These are phyloP conservation scores for Anthopleura sola DNA, from an alignment of 64 coral and sea anemone genomes.

Conservation along the genomic window DNA sequence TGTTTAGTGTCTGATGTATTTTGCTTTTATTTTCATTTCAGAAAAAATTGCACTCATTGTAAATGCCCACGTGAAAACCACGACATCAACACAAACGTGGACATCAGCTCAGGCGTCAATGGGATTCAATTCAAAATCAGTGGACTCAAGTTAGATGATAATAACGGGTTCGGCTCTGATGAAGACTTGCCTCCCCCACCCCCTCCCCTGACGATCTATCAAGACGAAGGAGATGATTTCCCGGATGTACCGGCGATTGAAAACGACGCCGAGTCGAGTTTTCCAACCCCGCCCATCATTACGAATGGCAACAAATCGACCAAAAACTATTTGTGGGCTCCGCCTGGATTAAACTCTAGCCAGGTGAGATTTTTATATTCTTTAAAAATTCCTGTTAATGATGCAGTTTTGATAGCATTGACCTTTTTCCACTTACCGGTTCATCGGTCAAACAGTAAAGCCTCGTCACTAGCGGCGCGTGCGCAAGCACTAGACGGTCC, in stretches of 20 bases:
- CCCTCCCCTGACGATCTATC: slow-evolving; percentile 32
- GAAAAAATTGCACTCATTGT: slow-evolving; percentile 75
- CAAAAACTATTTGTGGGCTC: slow-evolving; percentile 65
- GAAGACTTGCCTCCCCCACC: slow-evolving; percentile 71
- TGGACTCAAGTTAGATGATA: slow-evolving; percentile 58
- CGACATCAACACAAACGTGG: slow-evolving; percentile 52
- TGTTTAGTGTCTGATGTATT: not conserved
- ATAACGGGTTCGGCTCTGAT: slow-evolving; percentile 36
- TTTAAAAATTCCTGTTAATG: no score
- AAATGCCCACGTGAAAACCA: slow-evolving; percentile 91
- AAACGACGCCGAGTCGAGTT: slow-evolving; percentile 22
- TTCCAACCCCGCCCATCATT: not conserved
- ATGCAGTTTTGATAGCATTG: no score
- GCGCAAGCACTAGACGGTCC: no score
- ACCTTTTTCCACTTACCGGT: no score
- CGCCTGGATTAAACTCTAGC: slow-evolving; percentile 51
- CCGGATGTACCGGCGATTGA: slow-evolving; percentile 30
- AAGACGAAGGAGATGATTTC: slow-evolving; percentile 32
- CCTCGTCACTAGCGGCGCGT: no score
- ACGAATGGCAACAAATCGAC: not conserved
- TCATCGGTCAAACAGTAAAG: no score
- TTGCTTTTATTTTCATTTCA: not conserved
- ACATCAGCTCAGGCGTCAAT: slow-evolving; percentile 41
- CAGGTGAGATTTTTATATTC: slow-evolving; percentile 41
- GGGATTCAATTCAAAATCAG: slow-evolving; percentile 75